Base-by-base conservation (phyloP, 1,140 invertebrate genomes). In the Lithobius niger region DNA sequence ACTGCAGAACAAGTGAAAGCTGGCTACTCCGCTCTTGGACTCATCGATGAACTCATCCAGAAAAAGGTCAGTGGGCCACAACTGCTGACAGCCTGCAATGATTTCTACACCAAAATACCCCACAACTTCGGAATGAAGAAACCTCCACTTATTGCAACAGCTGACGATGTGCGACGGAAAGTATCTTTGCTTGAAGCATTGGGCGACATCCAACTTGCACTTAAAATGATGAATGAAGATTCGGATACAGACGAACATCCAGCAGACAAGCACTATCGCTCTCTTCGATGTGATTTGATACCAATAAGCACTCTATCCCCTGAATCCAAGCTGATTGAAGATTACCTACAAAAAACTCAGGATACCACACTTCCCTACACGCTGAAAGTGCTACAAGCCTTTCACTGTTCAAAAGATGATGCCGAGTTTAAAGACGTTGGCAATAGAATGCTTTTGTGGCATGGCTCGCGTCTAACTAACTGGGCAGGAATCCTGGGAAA, bases 91-190 rank as follows among this genome's bases (percentile, higher is more conserved):
- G 71, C 72, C 10, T 76, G 74, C 21, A 80, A 77, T 61, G 65
- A 71, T 22, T 79, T 79, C 62, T 79, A 78, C 62, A 79, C 78
- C 3, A 64, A 73, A 31, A 77, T 79, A 56, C 78, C 78, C 24
- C 78, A 79, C 67, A 73, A 76, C 61, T 79, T 78, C 67, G 76
- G 67, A 4, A 66, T 61, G 59, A 62, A 58, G 31, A 53, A 27
- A n/a, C 69, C 69, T 21, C 65, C 69, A 24, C 18, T 71, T 2
- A 66, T 70, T 48, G 44, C 49, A 42, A 65, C 63, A 2, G 10
- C 25, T 27, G 42, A 43, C 10, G 60, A 67, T 44, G 55, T 70
- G 13, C 56, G 59, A 19, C 45, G 59, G 18, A 77, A 78, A 64
- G 67, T 73, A n/a, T 72, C 76, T 28, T 71, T 80, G 65, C 63